Evolutionary conservation across 1,140 invertebrate species (phyloP), one percentile per base, ranked within the genome.

Genomic region (Heliconius melpomene): DNA sequence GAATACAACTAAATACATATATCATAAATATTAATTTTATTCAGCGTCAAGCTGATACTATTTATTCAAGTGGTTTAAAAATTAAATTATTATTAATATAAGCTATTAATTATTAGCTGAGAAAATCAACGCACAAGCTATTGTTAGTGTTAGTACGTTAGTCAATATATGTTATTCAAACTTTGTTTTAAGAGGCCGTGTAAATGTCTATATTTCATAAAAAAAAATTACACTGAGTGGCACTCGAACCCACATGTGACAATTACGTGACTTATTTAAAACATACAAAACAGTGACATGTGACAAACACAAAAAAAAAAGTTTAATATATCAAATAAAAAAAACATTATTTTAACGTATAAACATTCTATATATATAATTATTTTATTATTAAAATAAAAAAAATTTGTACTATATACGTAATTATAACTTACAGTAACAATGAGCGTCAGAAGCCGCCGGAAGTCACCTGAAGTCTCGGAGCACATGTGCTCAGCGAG

Each of bases 391-490:
- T 29, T 29, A 2, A 29, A 1, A 54, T 8, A 1, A 38, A 38
- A 38, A 40, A 46, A 46, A 46, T 16, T 5, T 46, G 5, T 16
- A 46, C 13, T 46, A 46, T 46, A 46, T 46, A 46, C 3, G 40
- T 46, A 5, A 16, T 16, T 16, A 46, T 16, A 46, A 92, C 93
- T 89, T 86, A 94, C 93, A 26, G 95, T 96, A 3, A 96, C 93
- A 79, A 96, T 96, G 38, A 96, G 91, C 0, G 96, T 96, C 3
- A 98, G 94, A 26, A 98, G 93, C 13, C 97, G 95, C 18, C 97
- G 95, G 90, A 98, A 97, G 90, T 97, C 95, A 2, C 98, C 97
- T 0, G 96, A 97, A 0, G 97, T 98, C 89, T 98, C 98, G 60
- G 96, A 96, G 84, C 96, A 96, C 91, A 98, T 95, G 89, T 97